Base-by-base conservation (phyloP, 2,797 vertebrate species). In the Hydrocynus forskahlii region DNA sequence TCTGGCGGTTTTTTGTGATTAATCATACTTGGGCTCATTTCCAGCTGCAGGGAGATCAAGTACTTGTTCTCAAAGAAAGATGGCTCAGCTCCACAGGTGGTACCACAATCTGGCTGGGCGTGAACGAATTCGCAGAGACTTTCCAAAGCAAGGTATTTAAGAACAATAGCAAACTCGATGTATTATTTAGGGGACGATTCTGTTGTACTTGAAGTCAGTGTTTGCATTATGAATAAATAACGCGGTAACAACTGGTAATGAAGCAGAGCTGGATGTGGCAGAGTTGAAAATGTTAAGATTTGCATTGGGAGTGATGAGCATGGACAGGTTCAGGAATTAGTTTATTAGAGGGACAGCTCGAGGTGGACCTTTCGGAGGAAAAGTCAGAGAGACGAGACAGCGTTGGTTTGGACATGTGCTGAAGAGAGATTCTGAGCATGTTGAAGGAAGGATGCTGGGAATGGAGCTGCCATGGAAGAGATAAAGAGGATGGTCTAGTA, bases 81-180 rank as follows among this genome's bases (percentile, higher is more conserved):
- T 60, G 79, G 16, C 17, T 21, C 62, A 63, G 5, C 75, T 19
- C 14, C 78, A 70, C 5, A 83, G 82, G 21, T 55, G 25, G 21
- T 91, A 90, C 77, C 78, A 84, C 0, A 93, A 92, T 69, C 84
- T 94, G 0, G 66, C 88, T 0, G 92, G 93, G 73, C 90, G 91
- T 55, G 85, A 91, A 55, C 90, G 74, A 23, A 82, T 90, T 55
- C 57, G 54, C 16, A 1, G 83, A 1, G 69, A 38, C 70, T 55
- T 52, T 23, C 35, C 73, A 80, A 48, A 85, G 0, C 10, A 83
- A 1, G 90, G 91, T 92, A 76, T 67, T 17, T 23, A 21, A 1
- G 16, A 14, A 45, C 0, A n/a, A 55, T 7, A 12, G 21, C 7
- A 48, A 52, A 25, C 14, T 25, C 17, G 17, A 3, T 68, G 45